These are phyloP conservation scores for Drosophila ogumai DNA, from an alignment of 1,140 invertebrate species.

Conservation along the genomic window DNA sequence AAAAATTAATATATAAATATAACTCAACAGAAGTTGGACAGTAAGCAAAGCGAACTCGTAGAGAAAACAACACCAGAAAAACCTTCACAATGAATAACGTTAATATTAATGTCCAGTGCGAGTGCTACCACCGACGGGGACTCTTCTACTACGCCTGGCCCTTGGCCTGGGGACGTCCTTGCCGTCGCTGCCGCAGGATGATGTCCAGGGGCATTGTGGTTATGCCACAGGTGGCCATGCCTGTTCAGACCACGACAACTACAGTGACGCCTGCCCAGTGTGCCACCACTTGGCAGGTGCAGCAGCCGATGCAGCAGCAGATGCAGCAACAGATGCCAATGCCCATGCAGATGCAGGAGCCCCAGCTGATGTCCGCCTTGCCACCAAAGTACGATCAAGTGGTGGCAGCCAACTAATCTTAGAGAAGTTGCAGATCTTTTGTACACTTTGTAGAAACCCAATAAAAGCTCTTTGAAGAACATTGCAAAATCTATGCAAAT, in stretches of 20 bases:
- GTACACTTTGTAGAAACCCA: neutral
- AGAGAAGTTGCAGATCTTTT: slow-evolving; percentile 6
- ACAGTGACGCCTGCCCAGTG: slow-evolving; percentile 43
- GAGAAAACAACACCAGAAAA: neutral
- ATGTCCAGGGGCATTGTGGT: slow-evolving; percentile 43
- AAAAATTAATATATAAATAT: slow-evolving; percentile 12
- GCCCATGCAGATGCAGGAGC: slow-evolving; percentile 9
- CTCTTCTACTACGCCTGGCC: slow-evolving; percentile 26
- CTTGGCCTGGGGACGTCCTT: slow-evolving; percentile 60
- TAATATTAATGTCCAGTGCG: slow-evolving; percentile 56
- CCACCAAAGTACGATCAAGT: slow-evolving; percentile 56
- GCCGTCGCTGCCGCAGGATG: slow-evolving; percentile 63
- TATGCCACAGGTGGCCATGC: slow-evolving; percentile 10
- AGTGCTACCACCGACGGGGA: slow-evolving; percentile 60
- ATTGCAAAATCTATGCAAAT: slow-evolving; percentile 23
- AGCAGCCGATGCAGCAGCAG: neutral
- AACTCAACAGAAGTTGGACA: neutral
- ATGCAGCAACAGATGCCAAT: neutral
- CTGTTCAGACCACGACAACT: slow-evolving; percentile 34
- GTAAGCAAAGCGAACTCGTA: slow-evolving; percentile 2
- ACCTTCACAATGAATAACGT: slow-evolving; percentile 25
- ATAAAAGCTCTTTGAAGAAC: slow-evolving; percentile 13
- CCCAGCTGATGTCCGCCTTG: slow-evolving; percentile 8
- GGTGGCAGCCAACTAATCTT: slow-evolving; percentile 15
- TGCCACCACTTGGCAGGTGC: slow-evolving; percentile 28